These are phyloP conservation scores for Rallus limicola DNA, from an alignment of 2,113 vertebrate genomes.

Conservation along the genomic window DNA sequence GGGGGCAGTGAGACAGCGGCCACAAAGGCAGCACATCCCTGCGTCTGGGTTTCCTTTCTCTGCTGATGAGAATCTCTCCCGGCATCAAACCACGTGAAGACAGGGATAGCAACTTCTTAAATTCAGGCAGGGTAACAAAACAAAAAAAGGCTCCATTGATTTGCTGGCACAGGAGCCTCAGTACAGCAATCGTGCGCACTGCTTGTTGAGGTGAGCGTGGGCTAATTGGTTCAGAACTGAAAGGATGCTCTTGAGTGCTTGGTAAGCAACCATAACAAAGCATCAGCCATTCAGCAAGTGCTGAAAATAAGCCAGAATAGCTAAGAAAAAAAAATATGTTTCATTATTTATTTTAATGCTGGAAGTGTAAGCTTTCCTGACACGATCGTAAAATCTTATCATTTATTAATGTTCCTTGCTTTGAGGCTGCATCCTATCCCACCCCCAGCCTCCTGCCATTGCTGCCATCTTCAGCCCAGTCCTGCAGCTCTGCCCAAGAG, in stretches of 20 bases:
- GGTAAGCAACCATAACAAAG: conserved; percentile 65
- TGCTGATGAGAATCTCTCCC: not conserved
- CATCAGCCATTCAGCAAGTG: conserved; percentile 48
- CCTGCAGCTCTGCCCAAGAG: not conserved
- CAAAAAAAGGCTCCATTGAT: not conserved
- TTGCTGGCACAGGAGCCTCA: not conserved
- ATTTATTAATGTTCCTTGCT: conserved; percentile 72
- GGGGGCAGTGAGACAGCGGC: not conserved
- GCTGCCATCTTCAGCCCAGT: not conserved
- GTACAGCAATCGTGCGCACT: not conserved
- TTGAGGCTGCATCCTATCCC: conserved; percentile 19
- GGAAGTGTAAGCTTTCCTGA: conserved; percentile 74
- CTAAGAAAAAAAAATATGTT: conserved; percentile 30
- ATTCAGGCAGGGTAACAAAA: not conserved
- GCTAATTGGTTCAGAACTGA: conserved; percentile 48
- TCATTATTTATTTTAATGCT: conserved; percentile 78
- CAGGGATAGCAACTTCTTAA: not conserved
- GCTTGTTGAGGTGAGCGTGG: not conserved
- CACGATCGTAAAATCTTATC: conserved; percentile 69
- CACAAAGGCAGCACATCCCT: not conserved
- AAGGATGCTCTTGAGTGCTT: conserved; percentile 61
- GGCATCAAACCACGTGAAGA: not conserved
- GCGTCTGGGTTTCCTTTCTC: not conserved
- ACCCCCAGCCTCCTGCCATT: conserved; percentile 21
- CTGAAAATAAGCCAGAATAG: conserved; percentile 67